Percentiles rank a stretch among this genome's conserved stretches.
Evolutionary conservation across 2,888 invertebrate species (phyloP).

Genomic region (Drosophila sordidapex): DNA sequence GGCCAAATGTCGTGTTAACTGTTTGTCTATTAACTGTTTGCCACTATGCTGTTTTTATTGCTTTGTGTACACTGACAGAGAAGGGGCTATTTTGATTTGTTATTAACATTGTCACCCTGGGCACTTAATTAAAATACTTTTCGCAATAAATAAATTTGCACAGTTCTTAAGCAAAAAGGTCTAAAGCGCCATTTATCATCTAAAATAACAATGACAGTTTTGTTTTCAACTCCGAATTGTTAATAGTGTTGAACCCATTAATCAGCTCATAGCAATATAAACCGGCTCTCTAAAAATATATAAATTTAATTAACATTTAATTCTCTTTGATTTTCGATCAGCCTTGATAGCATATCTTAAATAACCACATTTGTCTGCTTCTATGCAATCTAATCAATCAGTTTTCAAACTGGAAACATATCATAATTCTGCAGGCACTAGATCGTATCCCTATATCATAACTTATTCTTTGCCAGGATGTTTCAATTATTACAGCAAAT

Average conservation of each 20-base stretch:
- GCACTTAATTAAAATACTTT: not conserved
- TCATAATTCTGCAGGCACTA: not conserved
- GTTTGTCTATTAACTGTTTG: conserved; percentile 17
- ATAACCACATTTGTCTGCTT: not conserved
- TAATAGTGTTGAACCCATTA: not conserved
- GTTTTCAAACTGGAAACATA: not conserved
- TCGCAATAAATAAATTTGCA: not conserved
- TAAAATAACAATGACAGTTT: not conserved
- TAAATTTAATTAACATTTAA: not conserved
- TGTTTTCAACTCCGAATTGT: not conserved
- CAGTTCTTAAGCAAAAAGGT: not conserved
- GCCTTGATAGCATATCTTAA: not conserved
- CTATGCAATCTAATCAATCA: not conserved
- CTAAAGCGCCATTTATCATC: not conserved
- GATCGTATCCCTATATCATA: not conserved
- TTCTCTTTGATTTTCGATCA: not conserved
- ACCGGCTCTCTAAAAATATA: not conserved
- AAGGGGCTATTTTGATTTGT: not conserved
- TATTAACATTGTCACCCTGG: not conserved
- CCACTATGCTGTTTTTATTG: not conserved
- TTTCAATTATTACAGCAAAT: too few species aligned
- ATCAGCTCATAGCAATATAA: not conserved
- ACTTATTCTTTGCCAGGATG: not conserved
- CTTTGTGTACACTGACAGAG: not conserved
- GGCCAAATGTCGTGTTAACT: conserved; percentile 19